A percentile compares a stretch with the other conserved stretches of the same genome.
Evolutionary conservation across 2,797 vertebrate species (phyloP).

Genomic region (Aythya fuligula): DNA sequence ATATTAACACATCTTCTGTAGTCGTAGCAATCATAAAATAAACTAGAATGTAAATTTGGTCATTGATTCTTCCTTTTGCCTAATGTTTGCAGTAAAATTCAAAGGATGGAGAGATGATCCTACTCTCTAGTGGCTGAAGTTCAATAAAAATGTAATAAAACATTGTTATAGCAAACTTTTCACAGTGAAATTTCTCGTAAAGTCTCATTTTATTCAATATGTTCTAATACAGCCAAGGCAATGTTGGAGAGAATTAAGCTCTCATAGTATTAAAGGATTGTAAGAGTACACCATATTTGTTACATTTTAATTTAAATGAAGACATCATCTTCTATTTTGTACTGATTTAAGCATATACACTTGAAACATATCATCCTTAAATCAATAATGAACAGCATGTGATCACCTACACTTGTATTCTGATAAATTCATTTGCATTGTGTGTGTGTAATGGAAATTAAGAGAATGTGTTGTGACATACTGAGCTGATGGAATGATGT

Average conservation of each 20-base stretch:
- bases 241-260: background rate
- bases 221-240: background rate
- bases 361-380: constrained; percentile 43
- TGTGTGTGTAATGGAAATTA: background rate
- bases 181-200: constrained; percentile 30
- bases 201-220: constrained; percentile 22
- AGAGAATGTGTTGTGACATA: background rate
- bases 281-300: background rate
- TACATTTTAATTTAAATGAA: constrained; percentile 34
- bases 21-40: background rate
- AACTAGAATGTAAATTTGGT: constrained; percentile 22
- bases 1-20: background rate
- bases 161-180: constrained; percentile 27
- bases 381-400: constrained; percentile 36
- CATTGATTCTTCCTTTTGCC: constrained; percentile 53
- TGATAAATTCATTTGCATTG: background rate
- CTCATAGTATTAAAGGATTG: background rate
- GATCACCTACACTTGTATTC: constrained; percentile 21
- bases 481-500: background rate
- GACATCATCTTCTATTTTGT: background rate
- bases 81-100: constrained; percentile 46
- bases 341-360: constrained; percentile 38
- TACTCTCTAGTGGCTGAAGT: constrained; percentile 39
- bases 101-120: constrained; percentile 36
- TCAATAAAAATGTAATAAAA: constrained; percentile 57